phyloP scores from a whole-genome alignment of 2,888 invertebrate species.

The Andrena bucephala region DNA sequence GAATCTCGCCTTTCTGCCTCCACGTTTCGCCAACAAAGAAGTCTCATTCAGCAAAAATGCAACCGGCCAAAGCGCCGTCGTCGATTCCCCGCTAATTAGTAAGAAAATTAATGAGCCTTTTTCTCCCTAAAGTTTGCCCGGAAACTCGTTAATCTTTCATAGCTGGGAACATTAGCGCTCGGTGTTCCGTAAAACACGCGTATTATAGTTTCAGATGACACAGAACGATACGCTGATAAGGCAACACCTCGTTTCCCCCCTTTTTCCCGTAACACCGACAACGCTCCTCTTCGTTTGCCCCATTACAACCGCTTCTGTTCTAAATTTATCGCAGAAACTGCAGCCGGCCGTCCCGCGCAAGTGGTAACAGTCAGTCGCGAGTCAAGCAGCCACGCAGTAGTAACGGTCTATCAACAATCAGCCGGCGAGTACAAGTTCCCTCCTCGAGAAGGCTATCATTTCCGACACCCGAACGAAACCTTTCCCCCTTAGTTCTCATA shows the following conservation, averaged over 20 bases:
- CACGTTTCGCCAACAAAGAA: constrained; percentile 42
- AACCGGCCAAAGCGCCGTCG: background rate
- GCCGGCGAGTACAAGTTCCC: background rate
- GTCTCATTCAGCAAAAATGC: constrained; percentile 52
- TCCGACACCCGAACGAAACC: background rate
- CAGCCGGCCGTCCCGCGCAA: background rate
- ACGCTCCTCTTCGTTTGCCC: too few species aligned
- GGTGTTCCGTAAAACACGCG: constrained; percentile 30
- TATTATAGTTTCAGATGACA: background rate
- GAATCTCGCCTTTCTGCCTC: constrained; percentile 24
- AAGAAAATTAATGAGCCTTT: constrained; percentile 54
- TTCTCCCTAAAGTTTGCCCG: constrained; percentile 36
- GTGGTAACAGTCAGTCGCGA: background rate
- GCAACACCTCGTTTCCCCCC: too few species aligned
- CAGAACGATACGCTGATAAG: background rate
- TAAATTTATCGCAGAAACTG: too few species aligned
- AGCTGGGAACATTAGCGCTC: constrained; percentile 36
- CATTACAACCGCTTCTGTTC: too few species aligned
- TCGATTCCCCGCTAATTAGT: constrained; percentile 57
- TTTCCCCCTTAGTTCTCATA: too few species aligned
- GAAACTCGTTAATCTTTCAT: constrained; percentile 60
- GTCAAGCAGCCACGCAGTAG: background rate
- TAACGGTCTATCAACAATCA: background rate
- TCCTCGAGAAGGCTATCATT: too few species aligned
- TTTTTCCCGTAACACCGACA: too few species aligned